Percentiles rank a stretch among this genome's conserved stretches.
phyloP scores from a whole-genome alignment of 1,140 invertebrate genomes.

The Ladona fulva region DNA sequence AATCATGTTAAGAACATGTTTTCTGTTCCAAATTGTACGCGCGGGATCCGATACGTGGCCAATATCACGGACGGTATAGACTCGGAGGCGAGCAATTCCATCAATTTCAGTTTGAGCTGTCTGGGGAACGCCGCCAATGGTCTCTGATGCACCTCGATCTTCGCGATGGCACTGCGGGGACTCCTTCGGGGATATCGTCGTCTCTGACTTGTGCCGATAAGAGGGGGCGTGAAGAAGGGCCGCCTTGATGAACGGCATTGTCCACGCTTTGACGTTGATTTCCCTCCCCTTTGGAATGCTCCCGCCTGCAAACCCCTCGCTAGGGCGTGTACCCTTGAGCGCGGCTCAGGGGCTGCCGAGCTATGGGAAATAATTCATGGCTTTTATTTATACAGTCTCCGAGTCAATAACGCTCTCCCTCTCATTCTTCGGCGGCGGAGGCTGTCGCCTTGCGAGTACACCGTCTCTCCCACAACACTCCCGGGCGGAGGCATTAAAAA shows the following conservation, averaged over 20 bases:
- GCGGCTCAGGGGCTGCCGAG: neutral
- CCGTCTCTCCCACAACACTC: neutral
- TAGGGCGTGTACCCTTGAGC: neutral
- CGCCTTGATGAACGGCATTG: neutral
- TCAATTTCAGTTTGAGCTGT: conserved; percentile 6
- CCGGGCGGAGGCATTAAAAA: neutral
- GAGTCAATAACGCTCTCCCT: conserved; percentile 3
- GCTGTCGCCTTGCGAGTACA: neutral
- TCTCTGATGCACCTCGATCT: conserved; percentile 3
- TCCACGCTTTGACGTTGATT: conserved; percentile 4
- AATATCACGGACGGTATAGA: neutral
- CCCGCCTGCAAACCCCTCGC: neutral
- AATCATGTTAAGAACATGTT: neutral
- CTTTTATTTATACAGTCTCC: conserved; percentile 6
- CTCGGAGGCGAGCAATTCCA: neutral
- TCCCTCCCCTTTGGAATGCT: neutral
- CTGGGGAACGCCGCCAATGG: neutral
- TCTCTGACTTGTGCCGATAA: neutral
- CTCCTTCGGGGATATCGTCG: neutral
- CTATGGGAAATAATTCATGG: neutral
- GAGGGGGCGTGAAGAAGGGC: neutral
- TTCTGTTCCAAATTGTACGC: neutral
- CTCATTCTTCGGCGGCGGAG: neutral
- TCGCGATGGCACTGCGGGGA: neutral
- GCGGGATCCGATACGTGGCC: neutral